Evolutionary conservation across 2,888 invertebrate species (phyloP), one percentile per base, ranked within the genome.

Genomic region (Leptothorax acervorum): DNA sequence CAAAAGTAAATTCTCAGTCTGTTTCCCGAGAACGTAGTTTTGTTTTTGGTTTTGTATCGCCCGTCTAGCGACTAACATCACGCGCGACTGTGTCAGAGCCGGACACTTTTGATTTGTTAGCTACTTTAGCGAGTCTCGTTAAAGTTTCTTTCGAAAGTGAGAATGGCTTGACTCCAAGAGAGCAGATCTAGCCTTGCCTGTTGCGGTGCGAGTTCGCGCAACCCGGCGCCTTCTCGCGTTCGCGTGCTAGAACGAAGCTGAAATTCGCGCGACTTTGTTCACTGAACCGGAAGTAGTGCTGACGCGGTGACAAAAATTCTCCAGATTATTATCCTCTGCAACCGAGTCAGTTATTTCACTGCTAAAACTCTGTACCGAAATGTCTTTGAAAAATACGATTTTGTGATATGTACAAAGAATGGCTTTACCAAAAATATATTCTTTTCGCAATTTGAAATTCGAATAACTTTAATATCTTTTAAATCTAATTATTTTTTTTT

Each of bases 41-140:
- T 42, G 18, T 76, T 66, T 68, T 28, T 74, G 23, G 48, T 11
- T 28, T 42, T 15, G 23, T 53, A 8, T 51, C 12, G 31, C 39
- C 39, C 28, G 6, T 62, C 51, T 11, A 18, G 18, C 53, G 62
- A n/a, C 39, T 71, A 15, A 48, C 62, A 62, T 63, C 74, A 60
- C 62, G 55, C 55, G 75, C 55, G 65, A 42, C 53, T 68, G 78
- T 55, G 11, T 68, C 68, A 48, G 23, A 60, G 18, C 39, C 39
- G 39, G 62, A 51, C 81, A 81, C 62, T 62, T 81, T 81, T 81
- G 74, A 81, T 81, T 81, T 74, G 81, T 53, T 74, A 48, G 12
- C 71, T 39, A 74, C 74, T 74, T 74, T 63, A 74, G 28, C 12
- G 28, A 6, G 48, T 60, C 74, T 81, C 81, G 74, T 74, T 81